Conservation (phyloP, 2,797 vertebrate species). For the Setipinna tenuifilis region DNA sequence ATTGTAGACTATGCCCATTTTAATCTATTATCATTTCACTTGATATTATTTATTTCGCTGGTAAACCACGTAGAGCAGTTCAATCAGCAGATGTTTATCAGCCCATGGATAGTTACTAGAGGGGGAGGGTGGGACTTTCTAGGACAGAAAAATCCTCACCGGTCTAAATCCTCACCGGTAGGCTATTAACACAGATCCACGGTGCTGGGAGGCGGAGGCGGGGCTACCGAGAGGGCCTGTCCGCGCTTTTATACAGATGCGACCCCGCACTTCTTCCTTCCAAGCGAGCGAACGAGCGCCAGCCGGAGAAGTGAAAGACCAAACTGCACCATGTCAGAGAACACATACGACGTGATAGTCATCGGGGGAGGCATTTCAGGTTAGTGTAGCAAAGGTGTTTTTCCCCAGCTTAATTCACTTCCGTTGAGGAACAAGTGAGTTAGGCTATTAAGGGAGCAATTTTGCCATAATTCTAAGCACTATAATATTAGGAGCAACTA, state of each 20-base stretch:
- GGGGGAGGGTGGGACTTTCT: constrained; percentile 8
- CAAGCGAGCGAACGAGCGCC: constrained; percentile 45
- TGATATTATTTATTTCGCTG: not conserved
- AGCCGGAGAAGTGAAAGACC: constrained; percentile 11
- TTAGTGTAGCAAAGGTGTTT: constrained; percentile 61
- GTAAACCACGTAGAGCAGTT: not conserved
- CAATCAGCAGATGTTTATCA: constrained; percentile 13
- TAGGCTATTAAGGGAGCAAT: not conserved
- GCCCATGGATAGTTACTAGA: not conserved
- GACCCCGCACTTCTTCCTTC: constrained; percentile 56
- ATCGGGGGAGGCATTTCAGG: constrained; percentile 94
- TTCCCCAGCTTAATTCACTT: constrained; percentile 27
- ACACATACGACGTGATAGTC: constrained; percentile 87
- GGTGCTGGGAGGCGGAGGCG: constrained; percentile 41
- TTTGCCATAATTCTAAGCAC: not conserved
- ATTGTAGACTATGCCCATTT: not conserved
- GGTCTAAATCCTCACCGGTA: constrained; percentile 16
- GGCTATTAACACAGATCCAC: constrained; percentile 21
- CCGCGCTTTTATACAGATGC: constrained; percentile 70
- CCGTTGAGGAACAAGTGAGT: not conserved
- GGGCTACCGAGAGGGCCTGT: constrained; percentile 55
- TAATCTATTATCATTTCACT: not conserved
- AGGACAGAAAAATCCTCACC: constrained; percentile 6
- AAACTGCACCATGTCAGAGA: constrained; percentile 74
- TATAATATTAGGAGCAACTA: constrained; percentile 5